Percentiles rank a stretch among this genome's conserved stretches.
These are phyloP conservation scores for Astropecten irregularis DNA, from an alignment of 53 echinoderm and acorn worm species.

Conservation along the genomic window DNA sequence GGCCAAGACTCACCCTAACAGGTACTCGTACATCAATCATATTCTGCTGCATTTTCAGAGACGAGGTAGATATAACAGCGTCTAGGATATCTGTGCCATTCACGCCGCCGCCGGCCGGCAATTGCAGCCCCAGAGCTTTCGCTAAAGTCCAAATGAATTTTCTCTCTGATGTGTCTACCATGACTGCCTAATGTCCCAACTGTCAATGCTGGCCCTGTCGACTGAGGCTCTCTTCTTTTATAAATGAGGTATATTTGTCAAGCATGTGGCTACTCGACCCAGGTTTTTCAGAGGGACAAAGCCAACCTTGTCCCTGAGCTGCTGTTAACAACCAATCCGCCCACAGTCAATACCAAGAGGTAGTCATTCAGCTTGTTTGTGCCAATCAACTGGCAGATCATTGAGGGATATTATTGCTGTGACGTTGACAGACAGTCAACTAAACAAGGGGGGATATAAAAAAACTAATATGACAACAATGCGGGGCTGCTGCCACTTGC, in stretches of 20 bases:
- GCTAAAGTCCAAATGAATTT: neutral
- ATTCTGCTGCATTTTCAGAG: neutral
- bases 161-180: neutral
- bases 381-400: neutral
- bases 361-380: too few species aligned
- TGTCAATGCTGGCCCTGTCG: too few species aligned
- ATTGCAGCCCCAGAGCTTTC: neutral
- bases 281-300: too few species aligned
- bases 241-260: too few species aligned
- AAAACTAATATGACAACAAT: neutral
- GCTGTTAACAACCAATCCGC: too few species aligned
- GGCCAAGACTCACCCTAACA: slow-evolving; percentile 12
- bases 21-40: neutral
- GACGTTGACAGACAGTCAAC: too few species aligned
- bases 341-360: too few species aligned
- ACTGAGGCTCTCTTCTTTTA: too few species aligned
- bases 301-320: too few species aligned
- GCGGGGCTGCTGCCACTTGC: neutral
- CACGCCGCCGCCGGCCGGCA: neutral
- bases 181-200: too few species aligned
- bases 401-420: neutral
- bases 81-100: neutral
- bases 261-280: too few species aligned
- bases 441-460: neutral
- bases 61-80: neutral